phyloP scores from a whole-genome alignment of 2,113 vertebrate species.

The Martes martes region DNA sequence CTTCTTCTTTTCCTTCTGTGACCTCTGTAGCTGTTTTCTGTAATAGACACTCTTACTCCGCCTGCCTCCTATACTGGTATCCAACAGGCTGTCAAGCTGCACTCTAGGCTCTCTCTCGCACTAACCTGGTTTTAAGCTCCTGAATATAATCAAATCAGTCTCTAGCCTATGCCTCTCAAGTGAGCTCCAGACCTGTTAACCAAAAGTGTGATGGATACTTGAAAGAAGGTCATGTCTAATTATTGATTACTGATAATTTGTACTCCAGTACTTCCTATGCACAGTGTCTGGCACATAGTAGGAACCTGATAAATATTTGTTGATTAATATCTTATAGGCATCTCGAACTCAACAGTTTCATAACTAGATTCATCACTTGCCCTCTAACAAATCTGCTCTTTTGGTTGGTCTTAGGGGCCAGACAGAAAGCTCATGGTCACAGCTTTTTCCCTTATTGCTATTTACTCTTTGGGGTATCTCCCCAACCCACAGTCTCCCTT shows the following conservation, averaged over 20 bases:
- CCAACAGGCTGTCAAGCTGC: neutral
- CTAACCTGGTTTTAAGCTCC: constrained; percentile 16
- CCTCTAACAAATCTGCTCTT: neutral
- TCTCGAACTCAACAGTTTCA: neutral
- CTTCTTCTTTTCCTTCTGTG: neutral
- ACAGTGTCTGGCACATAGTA: neutral
- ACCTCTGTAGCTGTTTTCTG: neutral
- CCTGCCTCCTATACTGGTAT: neutral
- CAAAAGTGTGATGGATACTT: neutral
- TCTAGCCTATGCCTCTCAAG: neutral
- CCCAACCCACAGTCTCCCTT: neutral
- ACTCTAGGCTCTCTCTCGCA: neutral
- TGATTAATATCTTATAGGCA: neutral
- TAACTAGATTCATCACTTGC: neutral
- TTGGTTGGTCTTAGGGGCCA: neutral
- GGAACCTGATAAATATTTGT: neutral
- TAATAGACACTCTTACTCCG: neutral
- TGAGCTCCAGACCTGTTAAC: neutral
- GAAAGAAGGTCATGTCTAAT: neutral
- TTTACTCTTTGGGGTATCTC: neutral
- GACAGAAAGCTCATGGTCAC: neutral
- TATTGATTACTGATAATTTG: neutral
- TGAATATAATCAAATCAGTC: neutral
- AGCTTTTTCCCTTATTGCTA: neutral
- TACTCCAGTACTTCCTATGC: neutral